phyloP scores from a whole-genome alignment of 1,140 invertebrate genomes.

The Piezodorus guildinii region DNA sequence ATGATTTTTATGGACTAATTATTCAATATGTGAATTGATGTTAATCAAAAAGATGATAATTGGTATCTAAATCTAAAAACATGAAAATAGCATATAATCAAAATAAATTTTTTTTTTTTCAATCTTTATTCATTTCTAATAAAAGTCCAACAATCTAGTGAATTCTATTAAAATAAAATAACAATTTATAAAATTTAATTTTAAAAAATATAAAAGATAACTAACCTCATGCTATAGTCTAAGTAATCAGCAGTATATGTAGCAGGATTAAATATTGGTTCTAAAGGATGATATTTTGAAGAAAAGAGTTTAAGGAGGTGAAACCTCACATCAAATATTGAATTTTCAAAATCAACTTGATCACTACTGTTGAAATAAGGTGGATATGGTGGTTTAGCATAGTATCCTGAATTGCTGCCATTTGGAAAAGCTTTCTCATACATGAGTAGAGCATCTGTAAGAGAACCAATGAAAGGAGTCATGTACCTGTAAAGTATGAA shows the following conservation, averaged over 20 bases:
- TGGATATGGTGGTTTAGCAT: constrained; percentile 43
- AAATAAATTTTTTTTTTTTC: too few relatives aligned
- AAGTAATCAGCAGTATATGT: constrained; percentile 65
- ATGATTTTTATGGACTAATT: too few relatives aligned
- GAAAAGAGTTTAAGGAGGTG: constrained; percentile 68
- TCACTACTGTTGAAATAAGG: constrained; percentile 35
- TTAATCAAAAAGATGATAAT: too few relatives aligned
- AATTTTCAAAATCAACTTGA: constrained; percentile 28
- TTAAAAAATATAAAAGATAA: neutral
- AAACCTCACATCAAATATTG: constrained; percentile 62
- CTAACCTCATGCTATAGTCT: constrained; percentile 63
- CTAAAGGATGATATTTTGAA: constrained; percentile 48
- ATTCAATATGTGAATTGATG: too few relatives aligned
- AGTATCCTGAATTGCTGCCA: constrained; percentile 33
- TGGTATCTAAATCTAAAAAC: too few relatives aligned
- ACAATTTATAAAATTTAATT: too few relatives aligned
- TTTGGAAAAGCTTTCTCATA: constrained; percentile 53
- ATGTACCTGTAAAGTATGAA: constrained; percentile 44
- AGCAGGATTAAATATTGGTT: constrained; percentile 58
- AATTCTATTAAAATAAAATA: too few relatives aligned
- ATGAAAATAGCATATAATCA: too few relatives aligned
- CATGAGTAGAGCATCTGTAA: constrained; percentile 51
- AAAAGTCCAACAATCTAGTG: too few relatives aligned
- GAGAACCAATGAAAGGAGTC: constrained; percentile 47
- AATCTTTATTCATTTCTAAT: too few relatives aligned